These are phyloP conservation scores for Melitaea cinxia DNA, from an alignment of 1,140 invertebrate genomes.

Conservation along the genomic window DNA sequence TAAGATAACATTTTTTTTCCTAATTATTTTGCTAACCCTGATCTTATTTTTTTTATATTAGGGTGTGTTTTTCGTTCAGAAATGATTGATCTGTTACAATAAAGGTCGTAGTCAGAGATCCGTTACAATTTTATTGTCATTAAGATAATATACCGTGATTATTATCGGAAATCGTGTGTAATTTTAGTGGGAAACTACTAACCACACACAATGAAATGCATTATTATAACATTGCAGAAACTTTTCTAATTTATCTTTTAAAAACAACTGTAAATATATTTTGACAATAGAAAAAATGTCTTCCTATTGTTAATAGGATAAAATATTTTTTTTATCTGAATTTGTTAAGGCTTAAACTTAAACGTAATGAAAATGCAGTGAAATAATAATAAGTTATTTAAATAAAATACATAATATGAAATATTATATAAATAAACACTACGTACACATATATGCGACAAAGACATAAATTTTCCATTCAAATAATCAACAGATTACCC, in stretches of 20 bases:
- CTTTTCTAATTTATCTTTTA: too few relatives aligned
- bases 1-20: neutral
- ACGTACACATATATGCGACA: neutral
- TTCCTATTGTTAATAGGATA: too few relatives aligned
- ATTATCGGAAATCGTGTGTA: neutral
- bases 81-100: conserved; percentile 3
- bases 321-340: too few relatives aligned
- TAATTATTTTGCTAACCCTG: neutral
- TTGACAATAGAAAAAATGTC: too few relatives aligned
- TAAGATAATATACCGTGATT: conserved; percentile 10
- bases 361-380: too few relatives aligned
- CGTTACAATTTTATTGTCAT: conserved; percentile 14
- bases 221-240: too few relatives aligned
- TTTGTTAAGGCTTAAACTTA: too few relatives aligned
- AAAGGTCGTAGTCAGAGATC: conserved; percentile 1
- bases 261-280: too few relatives aligned
- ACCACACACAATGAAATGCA: neutral
- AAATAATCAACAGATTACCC: conserved; percentile 32
- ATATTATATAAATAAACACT: too few relatives aligned
- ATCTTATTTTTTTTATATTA: conserved; percentile 4
- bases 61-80: neutral
- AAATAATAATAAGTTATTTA: too few relatives aligned
- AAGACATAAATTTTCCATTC: conserved; percentile 22
- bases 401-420: too few relatives aligned
- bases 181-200: neutral